Base-by-base conservation (phyloP, 2,113 vertebrate species). In the Ia io region DNA sequence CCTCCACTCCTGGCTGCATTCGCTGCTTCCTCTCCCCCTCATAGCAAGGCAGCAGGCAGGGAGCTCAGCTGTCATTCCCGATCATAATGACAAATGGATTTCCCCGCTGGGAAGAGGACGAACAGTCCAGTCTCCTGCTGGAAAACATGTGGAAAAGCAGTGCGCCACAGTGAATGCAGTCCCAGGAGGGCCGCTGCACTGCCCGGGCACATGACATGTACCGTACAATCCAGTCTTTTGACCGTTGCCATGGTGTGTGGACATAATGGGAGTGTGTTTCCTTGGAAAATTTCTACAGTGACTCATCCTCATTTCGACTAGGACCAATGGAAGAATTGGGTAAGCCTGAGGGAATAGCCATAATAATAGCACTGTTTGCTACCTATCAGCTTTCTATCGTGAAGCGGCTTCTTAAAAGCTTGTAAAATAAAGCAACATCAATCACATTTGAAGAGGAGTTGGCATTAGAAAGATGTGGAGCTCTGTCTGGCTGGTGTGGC, bases 221-320 rank as follows among this genome's bases (percentile, higher is more conserved):
- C 14, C 2, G 17, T 35, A 30, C 20, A n/a, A 28, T 18, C 80
- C 74, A 70, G 63, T 51, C 86, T 95, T 51, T 25, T 78, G 61
- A 83, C 63, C 0, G 44, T 90, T 76, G 86, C 79, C 73, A 73
- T 44, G 71, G 79, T 42, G 22, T 89, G 71, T 63, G 94, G 89
- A 91, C 91, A 84, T 82, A 70, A 90, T 6, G 37, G 16, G 47
- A 90, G 56, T 20, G 59, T 49, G 49, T 93, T 95, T 88, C 86
- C 88, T 86, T 67, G 67, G 85, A 91, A 96, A 74, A 92, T 94
- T 88, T 93, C 91, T 90, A 37, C 74, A 73, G 79, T 84, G 90
- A 87, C 73, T 89, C 88, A 91, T 73, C 32, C 74, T 94, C 32
- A 44, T 93, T 94, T 84, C 65, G 63, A 30, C 14, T 1, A 74